Conservation (phyloP, 1,140 invertebrate species). For the Papilio glaucus region DNA sequence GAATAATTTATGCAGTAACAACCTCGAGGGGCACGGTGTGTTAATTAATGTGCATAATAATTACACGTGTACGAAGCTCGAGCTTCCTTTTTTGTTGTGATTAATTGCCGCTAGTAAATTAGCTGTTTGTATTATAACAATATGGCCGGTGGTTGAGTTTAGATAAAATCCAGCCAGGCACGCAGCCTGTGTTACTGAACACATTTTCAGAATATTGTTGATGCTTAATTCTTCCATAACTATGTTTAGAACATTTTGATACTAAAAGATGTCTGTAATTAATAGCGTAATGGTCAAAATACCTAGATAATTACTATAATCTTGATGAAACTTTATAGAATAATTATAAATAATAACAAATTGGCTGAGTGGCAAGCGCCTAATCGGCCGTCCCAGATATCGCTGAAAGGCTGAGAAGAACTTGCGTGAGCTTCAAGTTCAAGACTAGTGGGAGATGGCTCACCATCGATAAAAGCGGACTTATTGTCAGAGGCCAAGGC, state of each 20-base stretch:
- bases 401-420: too few relatives aligned
- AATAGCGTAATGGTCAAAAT: too few relatives aligned
- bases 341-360: too few relatives aligned
- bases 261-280: neutral
- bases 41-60: constrained; percentile 83
- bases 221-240: neutral
- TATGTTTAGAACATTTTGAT: neutral
- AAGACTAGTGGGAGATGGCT: too few relatives aligned
- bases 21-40: constrained; percentile 60
- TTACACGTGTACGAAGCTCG: constrained; percentile 73
- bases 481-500: too few relatives aligned
- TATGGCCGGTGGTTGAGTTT: constrained; percentile 16
- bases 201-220: neutral
- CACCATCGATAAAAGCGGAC: too few relatives aligned
- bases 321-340: too few relatives aligned
- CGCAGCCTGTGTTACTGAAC: neutral
- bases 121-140: constrained; percentile 64
- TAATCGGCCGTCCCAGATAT: too few relatives aligned
- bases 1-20: constrained; percentile 74
- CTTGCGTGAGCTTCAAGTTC: too few relatives aligned
- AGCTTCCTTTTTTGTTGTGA: constrained; percentile 82
- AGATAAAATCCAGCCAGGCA: constrained; percentile 34
- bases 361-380: too few relatives aligned
- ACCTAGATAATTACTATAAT: too few relatives aligned
- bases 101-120: constrained; percentile 78